Percentiles rank a stretch among this genome's conserved stretches.
Evolutionary conservation across 2,113 vertebrate genomes (phyloP).

Genomic region (Natator depressus): DNA sequence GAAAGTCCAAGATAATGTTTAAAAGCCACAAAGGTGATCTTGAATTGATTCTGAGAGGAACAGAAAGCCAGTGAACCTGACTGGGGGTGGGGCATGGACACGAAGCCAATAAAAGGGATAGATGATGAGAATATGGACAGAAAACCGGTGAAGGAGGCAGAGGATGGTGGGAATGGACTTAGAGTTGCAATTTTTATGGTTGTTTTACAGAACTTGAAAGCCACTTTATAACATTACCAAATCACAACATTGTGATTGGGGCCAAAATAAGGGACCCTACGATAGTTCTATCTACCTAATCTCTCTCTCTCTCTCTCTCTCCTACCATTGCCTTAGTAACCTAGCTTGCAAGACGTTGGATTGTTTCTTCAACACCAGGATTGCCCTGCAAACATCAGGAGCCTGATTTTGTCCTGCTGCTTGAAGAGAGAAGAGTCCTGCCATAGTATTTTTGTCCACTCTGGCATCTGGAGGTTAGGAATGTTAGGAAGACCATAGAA

Average conservation of each 20-base stretch:
- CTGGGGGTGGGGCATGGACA: neutral
- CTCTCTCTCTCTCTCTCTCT: neutral
- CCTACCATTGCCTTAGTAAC: neutral
- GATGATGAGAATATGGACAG: neutral
- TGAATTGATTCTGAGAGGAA: neutral
- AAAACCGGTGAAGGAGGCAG: neutral
- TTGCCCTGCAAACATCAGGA: neutral
- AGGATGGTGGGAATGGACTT: neutral
- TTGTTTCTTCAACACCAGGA: neutral
- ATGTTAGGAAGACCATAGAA: neutral
- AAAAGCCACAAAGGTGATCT: neutral
- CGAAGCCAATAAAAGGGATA: neutral
- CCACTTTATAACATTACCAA: neutral
- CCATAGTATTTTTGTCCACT: neutral
- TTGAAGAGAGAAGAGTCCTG: neutral
- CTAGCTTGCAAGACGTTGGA: neutral
- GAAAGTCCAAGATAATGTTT: neutral
- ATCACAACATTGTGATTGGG: neutral
- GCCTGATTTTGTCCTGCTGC: neutral
- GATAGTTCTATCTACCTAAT: conserved; percentile 7
- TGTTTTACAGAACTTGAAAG: neutral
- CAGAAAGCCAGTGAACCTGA: neutral
- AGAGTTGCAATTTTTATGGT: neutral
- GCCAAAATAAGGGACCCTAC: neutral
- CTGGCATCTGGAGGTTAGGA: neutral